Evolutionary conservation across 2,113 vertebrate species (phyloP).

Genomic region (Chrysemys picta): DNA sequence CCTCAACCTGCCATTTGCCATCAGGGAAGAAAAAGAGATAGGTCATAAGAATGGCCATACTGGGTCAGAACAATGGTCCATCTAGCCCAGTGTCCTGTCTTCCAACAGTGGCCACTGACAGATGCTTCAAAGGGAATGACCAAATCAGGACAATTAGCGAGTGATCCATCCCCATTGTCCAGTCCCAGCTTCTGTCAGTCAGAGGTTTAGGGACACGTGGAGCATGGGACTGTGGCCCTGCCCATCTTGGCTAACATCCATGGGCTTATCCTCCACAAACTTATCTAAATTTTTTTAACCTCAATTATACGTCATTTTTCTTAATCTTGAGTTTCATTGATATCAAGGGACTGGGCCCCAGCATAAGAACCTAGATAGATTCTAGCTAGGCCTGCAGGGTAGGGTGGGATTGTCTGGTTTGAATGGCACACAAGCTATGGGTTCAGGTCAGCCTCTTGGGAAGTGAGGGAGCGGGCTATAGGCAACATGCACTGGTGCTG

Average conservation of each 20-base stretch:
- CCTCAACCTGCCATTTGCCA: neutral
- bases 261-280: too few species aligned
- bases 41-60: neutral
- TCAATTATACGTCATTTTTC: neutral
- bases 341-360: neutral
- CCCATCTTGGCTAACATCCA: too few species aligned
- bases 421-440: neutral
- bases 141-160: too few species aligned
- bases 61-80: too few species aligned
- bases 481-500: neutral
- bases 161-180: too few species aligned
- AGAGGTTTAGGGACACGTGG: too few species aligned
- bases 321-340: neutral
- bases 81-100: too few species aligned
- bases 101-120: too few species aligned
- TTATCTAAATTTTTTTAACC: too few species aligned
- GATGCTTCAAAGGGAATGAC: too few species aligned
- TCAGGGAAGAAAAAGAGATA: neutral
- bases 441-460: neutral
- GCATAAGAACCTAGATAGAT: neutral
- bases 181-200: too few species aligned
- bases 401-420: neutral
- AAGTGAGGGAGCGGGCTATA: neutral
- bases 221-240: too few species aligned
- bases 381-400: neutral